A percentile compares a stretch with the other conserved stretches of the same genome.
These are phyloP conservation scores for Phrynocephalus versicolor DNA, from an alignment of 2,113 vertebrate species.

Conservation along the genomic window DNA sequence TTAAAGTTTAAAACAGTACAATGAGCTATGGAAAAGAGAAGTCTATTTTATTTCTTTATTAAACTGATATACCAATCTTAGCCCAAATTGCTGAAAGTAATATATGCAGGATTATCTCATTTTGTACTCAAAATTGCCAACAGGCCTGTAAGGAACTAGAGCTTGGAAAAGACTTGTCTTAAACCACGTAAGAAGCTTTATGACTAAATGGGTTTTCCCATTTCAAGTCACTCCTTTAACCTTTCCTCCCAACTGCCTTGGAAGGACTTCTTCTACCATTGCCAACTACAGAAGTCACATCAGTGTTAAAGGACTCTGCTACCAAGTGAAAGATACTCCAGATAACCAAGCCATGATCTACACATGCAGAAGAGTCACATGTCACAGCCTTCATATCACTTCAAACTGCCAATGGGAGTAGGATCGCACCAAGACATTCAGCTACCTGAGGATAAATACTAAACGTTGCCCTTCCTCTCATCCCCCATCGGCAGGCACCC, in stretches of 20 bases:
- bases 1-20: neutral
- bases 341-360: no score
- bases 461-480: no score
- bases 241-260: neutral
- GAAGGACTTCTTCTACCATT: neutral
- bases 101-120: neutral
- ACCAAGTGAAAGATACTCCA: neutral
- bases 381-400: no score
- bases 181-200: neutral
- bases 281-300: neutral
- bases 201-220: neutral
- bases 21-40: neutral
- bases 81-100: neutral
- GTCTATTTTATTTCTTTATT: neutral
- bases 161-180: neutral
- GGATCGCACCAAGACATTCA: no score
- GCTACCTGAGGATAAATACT: no score
- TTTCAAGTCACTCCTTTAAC: neutral
- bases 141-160: neutral
- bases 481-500: no score
- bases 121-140: neutral
- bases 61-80: neutral
- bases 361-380: no score
- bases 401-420: no score
- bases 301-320: neutral